Percentiles rank a stretch among this genome's conserved stretches.
These are phyloP conservation scores for Brachyhypopomus gauderio DNA, from an alignment of 2,113 vertebrate genomes.

Conservation along the genomic window DNA sequence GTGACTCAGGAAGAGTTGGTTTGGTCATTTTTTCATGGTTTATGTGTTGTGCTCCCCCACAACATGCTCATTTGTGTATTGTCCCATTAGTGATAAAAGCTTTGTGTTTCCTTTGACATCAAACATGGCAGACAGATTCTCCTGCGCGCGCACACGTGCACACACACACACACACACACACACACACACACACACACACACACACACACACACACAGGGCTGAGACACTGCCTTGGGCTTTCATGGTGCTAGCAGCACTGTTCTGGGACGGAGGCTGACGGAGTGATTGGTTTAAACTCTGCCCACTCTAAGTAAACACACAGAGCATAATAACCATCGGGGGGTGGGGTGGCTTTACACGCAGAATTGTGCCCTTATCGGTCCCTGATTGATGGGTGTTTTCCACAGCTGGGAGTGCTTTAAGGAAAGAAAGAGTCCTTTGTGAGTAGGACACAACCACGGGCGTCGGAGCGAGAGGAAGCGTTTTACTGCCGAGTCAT, in stretches of 20 bases:
- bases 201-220: neutral
- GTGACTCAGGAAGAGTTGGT: constrained; percentile 22
- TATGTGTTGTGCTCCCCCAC: neutral
- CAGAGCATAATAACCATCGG: neutral
- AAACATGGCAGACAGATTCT: neutral
- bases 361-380: neutral
- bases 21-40: constrained; percentile 44
- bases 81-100: constrained; percentile 3
- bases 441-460: neutral
- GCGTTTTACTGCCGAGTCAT: neutral
- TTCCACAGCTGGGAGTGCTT: neutral
- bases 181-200: neutral
- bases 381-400: constrained; percentile 14
- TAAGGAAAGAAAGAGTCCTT: neutral
- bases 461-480: neutral
- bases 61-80: neutral
- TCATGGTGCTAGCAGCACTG: neutral
- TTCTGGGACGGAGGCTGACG: neutral
- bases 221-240: neutral
- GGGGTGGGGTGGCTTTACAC: neutral
- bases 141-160: too few species aligned
- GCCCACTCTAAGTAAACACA: constrained; percentile 8
- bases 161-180: neutral
- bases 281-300: constrained; percentile 20
- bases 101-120: neutral